These are phyloP conservation scores for Etheostoma cragini DNA, from an alignment of 2,113 vertebrate species.

Conservation along the genomic window DNA sequence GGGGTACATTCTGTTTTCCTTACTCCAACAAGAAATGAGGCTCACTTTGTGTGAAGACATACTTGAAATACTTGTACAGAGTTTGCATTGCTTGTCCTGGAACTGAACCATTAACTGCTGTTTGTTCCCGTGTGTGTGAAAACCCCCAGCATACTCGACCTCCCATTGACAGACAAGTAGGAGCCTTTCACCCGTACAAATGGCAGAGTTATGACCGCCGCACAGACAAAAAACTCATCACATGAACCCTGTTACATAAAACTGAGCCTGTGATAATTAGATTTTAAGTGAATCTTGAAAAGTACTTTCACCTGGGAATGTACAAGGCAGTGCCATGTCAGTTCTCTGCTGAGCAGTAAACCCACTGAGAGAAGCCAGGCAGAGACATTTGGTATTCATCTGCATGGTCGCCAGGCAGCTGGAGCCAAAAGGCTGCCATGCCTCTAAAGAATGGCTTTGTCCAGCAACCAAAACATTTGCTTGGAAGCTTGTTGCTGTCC, in stretches of 20 bases:
- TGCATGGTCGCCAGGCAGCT: conserved; percentile 60
- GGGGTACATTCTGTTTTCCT: conserved; percentile 32
- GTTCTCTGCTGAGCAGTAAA: conserved; percentile 22
- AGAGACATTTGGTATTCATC: conserved; percentile 62
- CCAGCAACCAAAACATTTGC: conserved; percentile 50
- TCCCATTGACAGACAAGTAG: conserved; percentile 60
- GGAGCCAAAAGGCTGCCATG: conserved; percentile 68
- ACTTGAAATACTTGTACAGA: conserved; percentile 60
- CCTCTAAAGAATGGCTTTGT: conserved; percentile 55
- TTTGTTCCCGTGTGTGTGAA: conserved; percentile 58
- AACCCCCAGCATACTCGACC: conserved; percentile 58
- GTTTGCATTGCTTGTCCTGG: conserved; percentile 46
- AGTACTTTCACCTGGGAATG: conserved; percentile 41
- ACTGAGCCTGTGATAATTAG: conserved; percentile 23
- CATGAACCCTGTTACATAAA: conserved; percentile 54
- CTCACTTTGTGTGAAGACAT: conserved; percentile 41
- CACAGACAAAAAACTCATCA: conserved; percentile 62
- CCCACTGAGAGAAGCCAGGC: conserved; percentile 10
- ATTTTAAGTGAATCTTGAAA: conserved; percentile 53
- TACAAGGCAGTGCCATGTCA: conserved; percentile 7
- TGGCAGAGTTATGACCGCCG: conserved; percentile 36
- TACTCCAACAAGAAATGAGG: conserved; percentile 36
- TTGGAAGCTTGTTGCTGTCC: conserved; percentile 16
- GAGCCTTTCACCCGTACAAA: conserved; percentile 60
- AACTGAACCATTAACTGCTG: conserved; percentile 44